These are phyloP conservation scores for Lingula anatina DNA, from an alignment of 2,888 invertebrate species.

Conservation along the genomic window DNA sequence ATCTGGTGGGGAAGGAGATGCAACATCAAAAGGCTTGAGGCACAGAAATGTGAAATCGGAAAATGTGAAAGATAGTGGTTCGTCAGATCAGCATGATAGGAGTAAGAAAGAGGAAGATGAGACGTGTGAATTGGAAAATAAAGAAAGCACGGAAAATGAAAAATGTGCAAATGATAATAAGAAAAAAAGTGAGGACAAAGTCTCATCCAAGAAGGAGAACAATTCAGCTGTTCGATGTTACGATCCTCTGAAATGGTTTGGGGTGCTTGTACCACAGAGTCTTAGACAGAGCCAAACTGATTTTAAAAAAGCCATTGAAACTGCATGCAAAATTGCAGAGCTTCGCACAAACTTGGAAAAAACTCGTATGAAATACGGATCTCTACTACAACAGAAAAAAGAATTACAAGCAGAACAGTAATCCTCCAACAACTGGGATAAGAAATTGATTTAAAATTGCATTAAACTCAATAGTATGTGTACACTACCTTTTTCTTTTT, in stretches of 20 bases:
- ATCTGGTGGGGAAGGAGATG: not conserved
- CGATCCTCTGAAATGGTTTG: constrained; percentile 81
- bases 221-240: too few relatives aligned
- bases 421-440: too few relatives aligned
- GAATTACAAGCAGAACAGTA: too few relatives aligned
- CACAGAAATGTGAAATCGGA: not conserved
- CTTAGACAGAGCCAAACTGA: constrained; percentile 69
- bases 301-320: constrained; percentile 59
- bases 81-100: not conserved
- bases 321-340: constrained; percentile 17
- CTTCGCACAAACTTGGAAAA: too few relatives aligned
- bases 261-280: constrained; percentile 75
- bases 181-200: not conserved
- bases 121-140: not conserved
- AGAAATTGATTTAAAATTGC: too few relatives aligned
- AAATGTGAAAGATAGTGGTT: too few relatives aligned
- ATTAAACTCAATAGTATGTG: too few relatives aligned
- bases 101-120: not conserved
- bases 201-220: too few relatives aligned
- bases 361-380: too few relatives aligned
- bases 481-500: too few relatives aligned
- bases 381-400: too few relatives aligned
- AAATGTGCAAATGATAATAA: not conserved
- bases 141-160: not conserved
- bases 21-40: not conserved